Evolutionary conservation across 1,140 invertebrate species (phyloP).

Genomic region (Drosophila willistoni): DNA sequence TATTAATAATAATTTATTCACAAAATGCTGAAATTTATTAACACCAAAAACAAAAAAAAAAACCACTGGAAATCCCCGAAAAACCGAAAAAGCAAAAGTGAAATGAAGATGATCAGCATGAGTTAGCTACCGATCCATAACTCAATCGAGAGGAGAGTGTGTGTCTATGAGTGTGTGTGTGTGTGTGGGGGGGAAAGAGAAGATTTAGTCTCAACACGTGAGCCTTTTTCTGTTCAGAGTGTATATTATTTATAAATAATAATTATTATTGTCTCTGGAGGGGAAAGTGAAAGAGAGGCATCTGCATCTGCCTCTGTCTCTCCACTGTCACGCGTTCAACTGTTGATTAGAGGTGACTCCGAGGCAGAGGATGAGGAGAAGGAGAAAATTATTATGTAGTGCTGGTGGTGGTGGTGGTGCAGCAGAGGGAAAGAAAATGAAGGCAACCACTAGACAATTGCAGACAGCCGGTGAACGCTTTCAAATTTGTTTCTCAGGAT

Average conservation of each 20-base stretch:
- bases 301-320: slow-evolving; percentile 1
- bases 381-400: neutral
- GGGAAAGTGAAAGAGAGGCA: slow-evolving; percentile 28
- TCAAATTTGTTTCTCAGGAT: slow-evolving; percentile 68
- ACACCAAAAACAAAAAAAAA: slow-evolving; percentile 28
- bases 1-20: slow-evolving; percentile 73
- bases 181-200: neutral
- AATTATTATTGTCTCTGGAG: slow-evolving; percentile 49
- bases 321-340: slow-evolving; percentile 23
- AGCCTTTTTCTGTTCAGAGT: neutral
- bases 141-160: slow-evolving; percentile 32
- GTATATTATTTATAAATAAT: slow-evolving; percentile 74
- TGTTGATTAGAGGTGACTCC: slow-evolving; percentile 39
- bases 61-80: slow-evolving; percentile 5
- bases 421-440: neutral
- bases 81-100: neutral
- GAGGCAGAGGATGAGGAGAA: neutral
- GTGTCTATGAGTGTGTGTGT: slow-evolving; percentile 1
- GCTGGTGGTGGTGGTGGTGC: neutral
- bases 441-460: slow-evolving; percentile 3
- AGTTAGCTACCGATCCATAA: slow-evolving; percentile 40
- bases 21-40: slow-evolving; percentile 69
- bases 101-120: slow-evolving; percentile 14
- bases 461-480: slow-evolving; percentile 26
- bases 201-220: slow-evolving; percentile 10